Conservation (phyloP, 2,888 invertebrate species). For the Andrena praecox region DNA sequence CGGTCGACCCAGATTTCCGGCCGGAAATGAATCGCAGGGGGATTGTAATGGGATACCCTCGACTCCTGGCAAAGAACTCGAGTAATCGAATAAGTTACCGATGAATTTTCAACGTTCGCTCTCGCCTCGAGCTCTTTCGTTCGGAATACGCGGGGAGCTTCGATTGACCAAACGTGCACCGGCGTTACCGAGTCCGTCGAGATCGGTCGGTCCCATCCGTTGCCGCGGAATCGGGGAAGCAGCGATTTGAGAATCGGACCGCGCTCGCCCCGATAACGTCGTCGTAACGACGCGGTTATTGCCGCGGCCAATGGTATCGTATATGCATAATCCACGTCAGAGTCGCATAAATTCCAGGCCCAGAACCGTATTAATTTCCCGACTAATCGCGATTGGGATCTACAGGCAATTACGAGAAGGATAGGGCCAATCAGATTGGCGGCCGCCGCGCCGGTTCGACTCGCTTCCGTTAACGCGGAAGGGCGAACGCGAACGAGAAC, state of each 20-base stretch:
- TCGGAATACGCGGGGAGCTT: no score
- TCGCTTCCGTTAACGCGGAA: constrained; percentile 67
- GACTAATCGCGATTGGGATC: constrained; percentile 82
- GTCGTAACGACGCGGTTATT: constrained; percentile 64
- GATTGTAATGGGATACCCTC: neutral
- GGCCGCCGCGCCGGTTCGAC: constrained; percentile 58
- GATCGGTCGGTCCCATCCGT: constrained; percentile 1
- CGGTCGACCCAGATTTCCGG: constrained; percentile 9
- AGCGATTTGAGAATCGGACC: constrained; percentile 23
- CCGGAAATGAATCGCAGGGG: constrained; percentile 9
- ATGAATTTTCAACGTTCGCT: neutral
- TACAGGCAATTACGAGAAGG: constrained; percentile 82
- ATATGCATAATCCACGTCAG: constrained; percentile 70
- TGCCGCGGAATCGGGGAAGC: constrained; percentile 27
- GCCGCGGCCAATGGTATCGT: constrained; percentile 53
- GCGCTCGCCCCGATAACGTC: constrained; percentile 34
- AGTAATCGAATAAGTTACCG: neutral
- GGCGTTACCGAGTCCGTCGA: neutral
- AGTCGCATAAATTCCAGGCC: constrained; percentile 77
- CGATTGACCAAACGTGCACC: neutral
- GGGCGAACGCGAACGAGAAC: constrained; percentile 28
- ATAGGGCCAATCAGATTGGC: constrained; percentile 77
- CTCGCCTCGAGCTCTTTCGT: neutral
- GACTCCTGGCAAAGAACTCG: neutral
- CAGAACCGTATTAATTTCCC: constrained; percentile 81